Percentiles rank a stretch among this genome's conserved stretches.
phyloP scores from a whole-genome alignment of 2,113 vertebrate genomes.

The Phyllopteryx taeniolatus region DNA sequence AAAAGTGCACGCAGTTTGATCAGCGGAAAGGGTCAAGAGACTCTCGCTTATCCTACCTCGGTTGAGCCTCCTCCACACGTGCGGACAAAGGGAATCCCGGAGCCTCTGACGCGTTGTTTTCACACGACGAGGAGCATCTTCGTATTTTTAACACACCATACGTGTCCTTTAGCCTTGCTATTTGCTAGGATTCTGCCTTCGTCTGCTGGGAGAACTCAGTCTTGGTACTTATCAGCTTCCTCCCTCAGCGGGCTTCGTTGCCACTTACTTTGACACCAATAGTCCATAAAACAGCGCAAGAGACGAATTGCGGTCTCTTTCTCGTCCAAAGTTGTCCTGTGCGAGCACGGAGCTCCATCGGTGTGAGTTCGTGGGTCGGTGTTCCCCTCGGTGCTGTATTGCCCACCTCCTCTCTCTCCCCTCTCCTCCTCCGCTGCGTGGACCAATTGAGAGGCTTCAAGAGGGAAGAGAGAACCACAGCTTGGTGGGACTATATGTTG shows the following conservation, averaged over 20 bases:
- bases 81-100: conserved; percentile 68
- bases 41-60: conserved; percentile 30
- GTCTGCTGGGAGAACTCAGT: conserved; percentile 16
- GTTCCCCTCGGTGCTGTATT: conserved; percentile 15
- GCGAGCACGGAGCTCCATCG: background rate
- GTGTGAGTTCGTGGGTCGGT: conserved; percentile 8
- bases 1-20: background rate
- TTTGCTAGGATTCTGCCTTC: conserved; percentile 28
- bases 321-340: background rate
- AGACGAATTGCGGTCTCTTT: background rate
- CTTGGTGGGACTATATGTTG: conserved; percentile 14
- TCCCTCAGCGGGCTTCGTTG: background rate
- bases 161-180: background rate
- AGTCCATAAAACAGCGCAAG: background rate
- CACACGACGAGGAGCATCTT: conserved; percentile 3
- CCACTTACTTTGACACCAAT: background rate
- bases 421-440: conserved; percentile 6
- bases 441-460: conserved; percentile 45
- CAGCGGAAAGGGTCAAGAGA: background rate
- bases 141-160: too few relatives aligned
- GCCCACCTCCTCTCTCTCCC: background rate
- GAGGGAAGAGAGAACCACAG: conserved; percentile 9
- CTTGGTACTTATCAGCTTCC: conserved; percentile 9
- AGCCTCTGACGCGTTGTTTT: conserved; percentile 17
- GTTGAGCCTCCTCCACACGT: conserved; percentile 44